Conservation (phyloP, 1,140 invertebrate genomes). For the Venustaconcha ellipsiformis region DNA sequence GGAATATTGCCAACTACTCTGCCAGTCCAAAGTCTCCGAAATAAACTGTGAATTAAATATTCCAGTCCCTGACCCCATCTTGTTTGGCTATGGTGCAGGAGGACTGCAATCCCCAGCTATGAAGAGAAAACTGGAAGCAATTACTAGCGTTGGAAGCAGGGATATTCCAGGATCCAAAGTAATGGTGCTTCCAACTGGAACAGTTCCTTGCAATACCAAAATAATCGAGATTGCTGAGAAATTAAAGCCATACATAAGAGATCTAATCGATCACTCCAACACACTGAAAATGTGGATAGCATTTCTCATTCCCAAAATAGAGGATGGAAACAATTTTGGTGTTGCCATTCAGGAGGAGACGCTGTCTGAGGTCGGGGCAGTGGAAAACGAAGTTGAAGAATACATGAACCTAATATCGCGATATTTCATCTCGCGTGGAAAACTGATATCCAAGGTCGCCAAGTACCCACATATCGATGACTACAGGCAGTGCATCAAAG, state of each 20-base stretch:
- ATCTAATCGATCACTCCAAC: conserved; percentile 32
- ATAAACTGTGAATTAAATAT: conserved; percentile 29
- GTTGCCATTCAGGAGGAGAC: conserved; percentile 97
- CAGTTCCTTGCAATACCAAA: conserved; percentile 22
- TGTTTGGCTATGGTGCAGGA: background rate
- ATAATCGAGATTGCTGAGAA: conserved; percentile 25
- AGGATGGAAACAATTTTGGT: conserved; percentile 99
- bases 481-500: conserved; percentile 91
- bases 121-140: no score
- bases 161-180: conserved; percentile 24
- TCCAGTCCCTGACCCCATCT: conserved; percentile 16
- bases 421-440: conserved; percentile 78
- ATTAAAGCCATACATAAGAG: conserved; percentile 26
- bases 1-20: conserved; percentile 22
- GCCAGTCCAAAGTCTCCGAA: no score
- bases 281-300: conserved; percentile 96
- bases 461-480: conserved; percentile 99
- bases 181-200: conserved; percentile 11
- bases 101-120: no score
- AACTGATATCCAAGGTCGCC: conserved; percentile 81
- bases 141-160: no score
- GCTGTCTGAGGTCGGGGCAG: conserved; percentile 93
- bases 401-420: conserved; percentile 98
- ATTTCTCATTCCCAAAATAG: conserved; percentile 98
- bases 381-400: conserved; percentile 95